Evolutionary conservation across 2,113 vertebrate species (phyloP), one percentile per base, ranked within the genome.

Genomic region (Barbus barbus): DNA sequence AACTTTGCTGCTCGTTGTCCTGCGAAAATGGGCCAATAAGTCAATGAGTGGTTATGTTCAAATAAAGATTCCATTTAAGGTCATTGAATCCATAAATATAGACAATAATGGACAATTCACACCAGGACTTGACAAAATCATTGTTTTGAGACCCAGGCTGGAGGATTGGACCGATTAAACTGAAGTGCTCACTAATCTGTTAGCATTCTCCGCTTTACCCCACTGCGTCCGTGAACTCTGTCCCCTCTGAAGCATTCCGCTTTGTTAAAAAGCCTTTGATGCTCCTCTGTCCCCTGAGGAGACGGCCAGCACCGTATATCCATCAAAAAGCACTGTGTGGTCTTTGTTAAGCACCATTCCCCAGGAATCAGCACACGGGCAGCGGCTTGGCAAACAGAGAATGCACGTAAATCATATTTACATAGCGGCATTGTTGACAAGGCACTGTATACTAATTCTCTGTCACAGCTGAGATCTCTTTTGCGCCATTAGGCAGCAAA

Each of bases 1-100:
- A 99, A 85, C 94, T 99, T 84, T 98, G 96, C 93, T 96, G 96
- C 90, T 98, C 97, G 81, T 97, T 96, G 84, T 98, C 97, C 98
- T 99, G 92, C 3, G 69, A 26, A 83, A 53, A 63, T 18, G 20
- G 28, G 31, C 26, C 69, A n/a, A 20, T 5, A 24, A 71, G 26
- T 44, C 63, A 69, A n/a, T 20, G 20, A 72, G 51, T 12, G 9
- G 12, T 44, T 28, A 71, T 18, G 5, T 26, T 82, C 33, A 38
- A 74, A 28, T 9, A 28, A 73, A 82, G 2, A 5, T 4, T 31
- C 46, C 22, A 53, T 53, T 74, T 74, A 74, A 74, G 3, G 72
- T 33, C 1, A 75, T 33, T 56, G 9, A 51, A 51, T 51, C 48
- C 48, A 81, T 36, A 28, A 65, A 51, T 46, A 28, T 65, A 51